Conservation (phyloP, 23 tunicate genomes). For the Trididemnum nubilum region DNA sequence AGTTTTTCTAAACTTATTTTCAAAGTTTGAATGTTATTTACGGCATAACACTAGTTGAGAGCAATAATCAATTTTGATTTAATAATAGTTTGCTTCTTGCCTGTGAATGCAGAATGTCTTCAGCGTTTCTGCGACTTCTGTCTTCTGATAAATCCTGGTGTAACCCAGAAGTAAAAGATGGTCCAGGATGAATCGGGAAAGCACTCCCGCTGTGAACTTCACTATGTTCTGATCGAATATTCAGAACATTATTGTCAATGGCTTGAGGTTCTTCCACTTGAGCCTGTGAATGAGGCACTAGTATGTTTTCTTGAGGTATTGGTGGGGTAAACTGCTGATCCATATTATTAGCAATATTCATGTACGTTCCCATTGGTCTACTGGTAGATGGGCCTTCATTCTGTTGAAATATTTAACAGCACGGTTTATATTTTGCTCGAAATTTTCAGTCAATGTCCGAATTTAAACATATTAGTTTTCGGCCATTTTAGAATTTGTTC, state of each 20-base stretch:
- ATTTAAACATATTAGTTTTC: too few species aligned
- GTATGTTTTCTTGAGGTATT: neutral
- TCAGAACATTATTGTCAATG: neutral
- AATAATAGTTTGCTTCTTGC: too few species aligned
- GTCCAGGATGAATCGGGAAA: conserved; percentile 16
- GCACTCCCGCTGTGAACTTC: neutral
- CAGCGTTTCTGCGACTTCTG: neutral
- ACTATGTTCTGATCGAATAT: neutral
- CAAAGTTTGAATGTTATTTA: too few species aligned
- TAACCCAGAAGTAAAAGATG: neutral
- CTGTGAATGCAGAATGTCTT: conserved; percentile 29
- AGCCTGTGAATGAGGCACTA: neutral
- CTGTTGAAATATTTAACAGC: too few species aligned
- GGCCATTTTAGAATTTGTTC: too few species aligned
- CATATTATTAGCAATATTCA: conserved; percentile 39
- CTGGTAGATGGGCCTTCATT: conserved; percentile 8
- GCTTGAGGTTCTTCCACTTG: neutral
- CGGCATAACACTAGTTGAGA: too few species aligned
- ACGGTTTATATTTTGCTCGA: too few species aligned
- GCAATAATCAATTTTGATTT: too few species aligned
- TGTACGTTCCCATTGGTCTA: conserved; percentile 40
- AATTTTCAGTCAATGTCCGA: too few species aligned
- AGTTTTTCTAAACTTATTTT: too few species aligned
- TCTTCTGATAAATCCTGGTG: conserved; percentile 1
- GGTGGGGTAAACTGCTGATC: neutral